Base-by-base conservation (phyloP, 2,797 vertebrate genomes). In the Caiman crocodilus region DNA sequence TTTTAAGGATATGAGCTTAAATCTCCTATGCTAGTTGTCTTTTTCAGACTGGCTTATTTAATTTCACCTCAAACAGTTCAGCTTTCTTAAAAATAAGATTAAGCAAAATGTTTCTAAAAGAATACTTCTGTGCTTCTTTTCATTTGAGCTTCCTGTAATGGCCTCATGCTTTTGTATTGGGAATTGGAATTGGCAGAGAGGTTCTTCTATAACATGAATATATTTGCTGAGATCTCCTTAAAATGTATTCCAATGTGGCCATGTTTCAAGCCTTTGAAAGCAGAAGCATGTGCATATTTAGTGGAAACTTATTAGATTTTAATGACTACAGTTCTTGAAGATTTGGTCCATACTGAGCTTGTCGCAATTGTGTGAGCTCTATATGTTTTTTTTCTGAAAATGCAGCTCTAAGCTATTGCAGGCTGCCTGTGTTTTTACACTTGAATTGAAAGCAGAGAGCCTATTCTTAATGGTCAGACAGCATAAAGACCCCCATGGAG, bases 21-120 rank as follows among this genome's bases (percentile, higher is more conserved):
- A 83, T 67, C 2, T 64, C 83, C 82, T 59, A 87, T 77, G 60
- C 23, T 23, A 14, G 32, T 3, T 69, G 75, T 77, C 84, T 75
- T 26, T 79, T 90, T 58, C 75, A 84, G 32, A 82, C 57, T 28
- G 17, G 7, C 2, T 30, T 79, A 88, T 82, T 35, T 23, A 8
- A 71, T 71, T 87, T 82, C 85, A 55, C 42, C 76, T 21, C 91
- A 92, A 94, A 89, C 0, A 74, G 84, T 84, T 21, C 60, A 79
- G n/a, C 63, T 4, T 94, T 95, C 92, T 61, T 78, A 42, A 92
- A 58, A 92, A 90, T 16, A 25, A 90, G 14, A n/a, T 5, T 84
- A 95, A 76, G 50, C 15, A 12, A 57, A 56, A 73, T 50, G 42
- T 50, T 50, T 50, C 42, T 11, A 50, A 67, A 65, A 65, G 35